Conservation (phyloP, 2,113 vertebrate species). For the Eublepharis macularius region DNA sequence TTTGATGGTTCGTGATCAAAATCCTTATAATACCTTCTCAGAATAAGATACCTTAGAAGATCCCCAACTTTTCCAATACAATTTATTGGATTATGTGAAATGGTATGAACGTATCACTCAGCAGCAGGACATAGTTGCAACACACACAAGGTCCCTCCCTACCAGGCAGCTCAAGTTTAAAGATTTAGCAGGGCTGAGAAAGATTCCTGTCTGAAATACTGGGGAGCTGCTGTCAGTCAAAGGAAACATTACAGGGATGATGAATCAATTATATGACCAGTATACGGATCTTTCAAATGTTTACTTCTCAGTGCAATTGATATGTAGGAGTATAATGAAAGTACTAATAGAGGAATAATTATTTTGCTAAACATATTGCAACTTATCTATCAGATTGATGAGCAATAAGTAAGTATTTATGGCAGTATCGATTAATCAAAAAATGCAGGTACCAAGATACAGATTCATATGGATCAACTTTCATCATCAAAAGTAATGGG, state of each 20-base stretch:
- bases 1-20: neutral
- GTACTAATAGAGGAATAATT: neutral
- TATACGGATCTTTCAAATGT: neutral
- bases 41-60: neutral
- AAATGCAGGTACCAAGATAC: constrained; percentile 3
- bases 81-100: constrained; percentile 15
- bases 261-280: neutral
- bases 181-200: neutral
- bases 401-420: neutral
- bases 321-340: neutral
- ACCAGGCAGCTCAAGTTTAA: neutral
- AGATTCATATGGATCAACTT: constrained; percentile 4
- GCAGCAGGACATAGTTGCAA: neutral
- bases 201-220: neutral
- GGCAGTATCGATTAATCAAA: constrained; percentile 27
- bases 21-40: neutral
- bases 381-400: constrained; percentile 44
- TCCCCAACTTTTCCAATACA: neutral
- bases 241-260: neutral
- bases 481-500: neutral
- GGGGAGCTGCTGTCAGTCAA: neutral
- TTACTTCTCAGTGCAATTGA: neutral
- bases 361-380: constrained; percentile 10
- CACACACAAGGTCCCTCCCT: neutral
- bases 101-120: neutral